Base-by-base conservation (phyloP, 1,140 invertebrate genomes). In the Platyscapa corneri region DNA sequence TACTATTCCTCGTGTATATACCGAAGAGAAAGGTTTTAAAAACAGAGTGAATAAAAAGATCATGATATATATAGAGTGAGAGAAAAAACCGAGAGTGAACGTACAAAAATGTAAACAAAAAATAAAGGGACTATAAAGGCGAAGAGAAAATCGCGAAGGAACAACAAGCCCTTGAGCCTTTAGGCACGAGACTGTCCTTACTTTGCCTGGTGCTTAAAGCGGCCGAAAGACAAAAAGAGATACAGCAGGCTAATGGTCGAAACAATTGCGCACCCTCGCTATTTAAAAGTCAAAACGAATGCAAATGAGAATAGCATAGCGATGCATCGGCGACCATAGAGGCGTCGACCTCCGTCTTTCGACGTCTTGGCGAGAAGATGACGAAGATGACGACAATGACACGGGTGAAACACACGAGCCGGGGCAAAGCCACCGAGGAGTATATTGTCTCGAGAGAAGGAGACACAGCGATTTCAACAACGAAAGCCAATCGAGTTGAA, bases 221-320 rank as follows among this genome's bases (percentile, higher is more conserved):
- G 5, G 5, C 42, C 72, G 46, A n/a, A 56, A 75, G 70, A 75
- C 20, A 39, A 60, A 72, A 67, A 60, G 10, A 7, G 23, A 30
- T 10, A 23, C 20, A 49, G 20, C 30, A 16, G 46, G 79, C 7
- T 14, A 42, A 77, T 37, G 56, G 16, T 67, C 82, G 74, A 53
- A 77, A 46, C 30, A 74, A 72, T 79, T 79, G 76, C 65, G 27
- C 82, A 79, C 84, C 49, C 56, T 81, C 81, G 87, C 81, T 88
- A 91, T 91, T 90, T 90, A 90, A 90, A 90, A 91, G 90, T 91
- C 89, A 91, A 91, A 91, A 87, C 85, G 84, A 90, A 91, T 91
- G 90, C 86, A 90, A 86, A 91, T 90, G 74, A 77, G 56, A 60
- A 23, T 14, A 7, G 23, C 14, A 34, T 32, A 34, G 30, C 12